Evolutionary conservation across 2,113 vertebrate species (phyloP).

Genomic region (Fulica atra): DNA sequence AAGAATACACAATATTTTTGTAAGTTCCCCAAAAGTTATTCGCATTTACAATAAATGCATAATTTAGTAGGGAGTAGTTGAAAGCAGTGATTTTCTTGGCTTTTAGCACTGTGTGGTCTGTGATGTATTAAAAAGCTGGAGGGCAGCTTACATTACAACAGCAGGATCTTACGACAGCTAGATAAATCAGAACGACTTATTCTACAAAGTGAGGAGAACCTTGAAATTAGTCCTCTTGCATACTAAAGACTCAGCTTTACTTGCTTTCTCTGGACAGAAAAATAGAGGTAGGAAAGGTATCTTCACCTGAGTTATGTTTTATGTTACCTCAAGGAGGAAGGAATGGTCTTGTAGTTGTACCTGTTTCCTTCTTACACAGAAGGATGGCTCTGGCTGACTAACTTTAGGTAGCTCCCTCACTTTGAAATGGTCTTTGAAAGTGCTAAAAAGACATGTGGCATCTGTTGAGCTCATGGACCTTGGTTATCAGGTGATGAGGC

Average conservation of each 20-base stretch:
- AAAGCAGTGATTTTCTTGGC: neutral
- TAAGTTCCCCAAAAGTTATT: neutral
- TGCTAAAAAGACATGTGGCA: neutral
- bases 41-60: neutral
- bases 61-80: neutral
- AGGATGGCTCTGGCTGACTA: neutral
- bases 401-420: neutral
- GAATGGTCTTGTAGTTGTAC: neutral
- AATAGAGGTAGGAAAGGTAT: neutral
- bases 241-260: neutral
- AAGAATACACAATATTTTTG: neutral
- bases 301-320: neutral
- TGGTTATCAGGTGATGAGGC: fast-evolving
- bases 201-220: neutral
- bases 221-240: neutral
- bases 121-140: neutral
- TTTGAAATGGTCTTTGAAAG: neutral
- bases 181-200: constrained; percentile 16
- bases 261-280: neutral
- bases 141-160: neutral
- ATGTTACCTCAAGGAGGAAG: neutral
- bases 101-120: neutral
- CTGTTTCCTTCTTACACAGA: neutral
- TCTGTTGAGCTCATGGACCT: neutral
- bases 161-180: neutral